Evolutionary conservation across 2,888 invertebrate genomes (phyloP), one percentile per base, ranked within the genome.

Genomic region (Podotricha telesiphe): DNA sequence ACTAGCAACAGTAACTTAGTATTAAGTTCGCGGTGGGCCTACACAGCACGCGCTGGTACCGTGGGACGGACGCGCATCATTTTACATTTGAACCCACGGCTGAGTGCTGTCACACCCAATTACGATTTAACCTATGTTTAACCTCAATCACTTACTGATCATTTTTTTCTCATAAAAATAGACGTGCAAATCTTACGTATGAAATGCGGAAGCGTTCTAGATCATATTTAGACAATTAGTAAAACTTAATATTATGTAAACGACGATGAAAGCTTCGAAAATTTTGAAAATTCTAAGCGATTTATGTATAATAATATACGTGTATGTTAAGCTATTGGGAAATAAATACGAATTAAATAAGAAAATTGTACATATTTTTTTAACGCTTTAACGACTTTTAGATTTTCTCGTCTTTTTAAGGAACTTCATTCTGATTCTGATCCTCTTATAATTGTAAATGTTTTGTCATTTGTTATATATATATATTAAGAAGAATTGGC

Each of bases 121-220:
- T 86, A 87, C 80, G 77, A 84, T 82, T 83, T 86, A 88, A 88
- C 89, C 86, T 81, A 80, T 82, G 77, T 89, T 90, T 89, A 86
- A 89, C 89, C 88, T 79, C 90, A 91, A 90, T 90, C 87, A 82
- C 76, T 80, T 78, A 79, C 78, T 80, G 72, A 82, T 80, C 78
- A 80, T 86, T 86, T 85, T 86, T 84, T 85, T 83, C 79, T 79
- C 81, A 80, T 81, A 78, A 77, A 47, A 50, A 13, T 48, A 19
- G 34, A 48, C 34, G 13, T 13, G 34, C 34, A 19, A 62, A 62
- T 19, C 7, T 62, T 62, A 48, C 28, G 61, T 34, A 47, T 17
- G n/a, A 58, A 40, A 40, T 51, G 22, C 34, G 13, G 5, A 53
- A 53, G 34, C 34, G 4, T 10, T 53, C 11, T 53, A 28, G n/a